Percentiles rank a stretch among this genome's conserved stretches.
Conservation (phyloP, 2,797 vertebrate species). For the Limnodromus scolopaceus region DNA sequence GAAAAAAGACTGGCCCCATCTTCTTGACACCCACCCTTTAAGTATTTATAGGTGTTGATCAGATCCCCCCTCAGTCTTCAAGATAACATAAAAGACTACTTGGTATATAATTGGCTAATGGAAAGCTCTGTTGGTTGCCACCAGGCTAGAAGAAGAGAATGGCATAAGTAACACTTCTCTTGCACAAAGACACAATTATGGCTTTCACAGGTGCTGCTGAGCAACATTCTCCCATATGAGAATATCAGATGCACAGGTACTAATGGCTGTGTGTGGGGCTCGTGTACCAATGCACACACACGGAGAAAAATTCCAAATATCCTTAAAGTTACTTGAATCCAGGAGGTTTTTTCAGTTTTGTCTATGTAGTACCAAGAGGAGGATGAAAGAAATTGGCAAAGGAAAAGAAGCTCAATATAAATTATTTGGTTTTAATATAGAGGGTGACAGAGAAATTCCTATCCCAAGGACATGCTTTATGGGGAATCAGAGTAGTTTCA, state of each 20-base stretch:
- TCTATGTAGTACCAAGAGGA: not conserved
- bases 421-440: not conserved
- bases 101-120: not conserved
- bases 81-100: not conserved
- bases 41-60: too few species aligned
- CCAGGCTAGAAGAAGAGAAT: not conserved
- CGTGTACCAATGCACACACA: not conserved
- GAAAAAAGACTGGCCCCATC: too few species aligned
- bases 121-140: not conserved
- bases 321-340: not conserved
- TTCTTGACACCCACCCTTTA: too few species aligned
- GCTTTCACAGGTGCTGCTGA: not conserved
- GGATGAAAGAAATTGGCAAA: not conserved
- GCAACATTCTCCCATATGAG: rapidly evolving
- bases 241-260: not conserved
- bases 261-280: rapidly evolving
- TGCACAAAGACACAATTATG: not conserved
- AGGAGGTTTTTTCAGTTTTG: not conserved
- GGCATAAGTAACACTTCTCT: not conserved
- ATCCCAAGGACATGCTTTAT: not conserved
- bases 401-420: not conserved
- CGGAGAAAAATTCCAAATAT: not conserved
- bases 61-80: too few species aligned
- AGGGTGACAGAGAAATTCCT: not conserved
- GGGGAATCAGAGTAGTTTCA: not conserved